Conservation (phyloP, 2,113 vertebrate species). For the Blennius ocellaris region DNA sequence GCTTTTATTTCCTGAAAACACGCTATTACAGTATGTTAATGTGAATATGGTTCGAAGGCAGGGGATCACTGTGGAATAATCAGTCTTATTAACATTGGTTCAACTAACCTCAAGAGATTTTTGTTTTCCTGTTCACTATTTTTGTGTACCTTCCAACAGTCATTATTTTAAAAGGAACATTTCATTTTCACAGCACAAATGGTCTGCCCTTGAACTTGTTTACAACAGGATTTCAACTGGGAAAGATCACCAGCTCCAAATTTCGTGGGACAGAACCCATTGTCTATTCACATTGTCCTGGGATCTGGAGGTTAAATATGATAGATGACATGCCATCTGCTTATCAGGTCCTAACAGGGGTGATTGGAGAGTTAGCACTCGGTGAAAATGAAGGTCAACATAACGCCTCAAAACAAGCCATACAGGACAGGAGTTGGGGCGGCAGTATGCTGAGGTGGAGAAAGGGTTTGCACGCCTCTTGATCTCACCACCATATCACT, state of each 20-base stretch:
- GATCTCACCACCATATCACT: slow-evolving; percentile 70
- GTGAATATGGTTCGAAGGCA: slow-evolving; percentile 24
- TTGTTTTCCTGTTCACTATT: slow-evolving; percentile 17
- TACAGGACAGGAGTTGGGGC: slow-evolving; percentile 42
- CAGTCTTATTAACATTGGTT: slow-evolving; percentile 6
- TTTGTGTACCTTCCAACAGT: slow-evolving; percentile 34
- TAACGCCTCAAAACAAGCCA: slow-evolving; percentile 63
- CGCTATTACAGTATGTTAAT: slow-evolving; percentile 23
- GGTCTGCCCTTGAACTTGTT: background rate
- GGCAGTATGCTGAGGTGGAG: slow-evolving; percentile 15
- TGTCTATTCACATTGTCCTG: slow-evolving; percentile 64
- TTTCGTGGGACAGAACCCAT: slow-evolving; percentile 51
- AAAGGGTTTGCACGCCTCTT: slow-evolving; percentile 50
- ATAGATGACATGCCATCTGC: slow-evolving; percentile 78
- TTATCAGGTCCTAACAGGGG: slow-evolving; percentile 80
- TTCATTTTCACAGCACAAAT: slow-evolving; percentile 1
- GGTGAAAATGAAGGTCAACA: slow-evolving; percentile 78
- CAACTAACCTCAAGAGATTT: slow-evolving; percentile 9
- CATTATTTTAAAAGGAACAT: background rate
- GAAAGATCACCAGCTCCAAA: slow-evolving; percentile 35
- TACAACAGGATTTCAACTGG: slow-evolving; percentile 9
- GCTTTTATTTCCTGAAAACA: slow-evolving; percentile 51
- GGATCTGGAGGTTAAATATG: slow-evolving; percentile 76
- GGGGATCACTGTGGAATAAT: slow-evolving; percentile 41
- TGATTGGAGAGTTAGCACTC: slow-evolving; percentile 55